phyloP scores from a whole-genome alignment of 2,797 vertebrate genomes.

The Lagocephalus sceleratus region DNA sequence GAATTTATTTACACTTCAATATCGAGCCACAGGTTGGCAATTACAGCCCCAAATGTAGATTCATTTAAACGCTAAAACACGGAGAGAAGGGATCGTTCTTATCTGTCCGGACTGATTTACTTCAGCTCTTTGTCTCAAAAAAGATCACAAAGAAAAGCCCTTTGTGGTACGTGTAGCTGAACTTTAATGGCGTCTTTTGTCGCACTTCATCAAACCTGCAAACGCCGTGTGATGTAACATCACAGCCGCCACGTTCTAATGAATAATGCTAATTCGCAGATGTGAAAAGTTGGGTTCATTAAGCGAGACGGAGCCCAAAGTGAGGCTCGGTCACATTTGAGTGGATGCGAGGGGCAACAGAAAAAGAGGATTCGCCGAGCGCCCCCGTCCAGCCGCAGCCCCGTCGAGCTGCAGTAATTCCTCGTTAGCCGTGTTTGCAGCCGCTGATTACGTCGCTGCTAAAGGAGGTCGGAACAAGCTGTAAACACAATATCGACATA shows the following conservation, averaged over 20 bases:
- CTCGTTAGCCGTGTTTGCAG: not conserved
- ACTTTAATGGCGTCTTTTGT: not conserved
- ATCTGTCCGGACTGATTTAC: no score
- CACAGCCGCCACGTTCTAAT: not conserved
- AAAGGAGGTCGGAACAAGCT: not conserved
- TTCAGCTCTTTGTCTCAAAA: not conserved
- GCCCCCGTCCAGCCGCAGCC: not conserved
- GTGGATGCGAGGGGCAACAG: not conserved
- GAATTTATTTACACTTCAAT: not conserved
- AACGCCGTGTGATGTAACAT: not conserved
- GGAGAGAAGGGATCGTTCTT: no score
- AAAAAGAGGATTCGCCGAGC: no score
- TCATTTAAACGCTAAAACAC: no score
- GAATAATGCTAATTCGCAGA: not conserved
- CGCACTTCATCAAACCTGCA: constrained; percentile 3
- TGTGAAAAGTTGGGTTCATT: not conserved
- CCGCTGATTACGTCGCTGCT: not conserved
- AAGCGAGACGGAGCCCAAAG: not conserved
- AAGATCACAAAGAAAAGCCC: not conserved
- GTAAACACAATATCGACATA: constrained; percentile 11
- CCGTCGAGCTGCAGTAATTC: not conserved
- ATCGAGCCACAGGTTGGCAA: no score
- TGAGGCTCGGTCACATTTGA: not conserved
- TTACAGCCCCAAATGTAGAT: not conserved
- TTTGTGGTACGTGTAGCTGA: no score